A percentile compares a stretch with the other conserved stretches of the same genome.
These are phyloP conservation scores for Pipra filicauda DNA, from an alignment of 2,113 vertebrate genomes.

Conservation along the genomic window DNA sequence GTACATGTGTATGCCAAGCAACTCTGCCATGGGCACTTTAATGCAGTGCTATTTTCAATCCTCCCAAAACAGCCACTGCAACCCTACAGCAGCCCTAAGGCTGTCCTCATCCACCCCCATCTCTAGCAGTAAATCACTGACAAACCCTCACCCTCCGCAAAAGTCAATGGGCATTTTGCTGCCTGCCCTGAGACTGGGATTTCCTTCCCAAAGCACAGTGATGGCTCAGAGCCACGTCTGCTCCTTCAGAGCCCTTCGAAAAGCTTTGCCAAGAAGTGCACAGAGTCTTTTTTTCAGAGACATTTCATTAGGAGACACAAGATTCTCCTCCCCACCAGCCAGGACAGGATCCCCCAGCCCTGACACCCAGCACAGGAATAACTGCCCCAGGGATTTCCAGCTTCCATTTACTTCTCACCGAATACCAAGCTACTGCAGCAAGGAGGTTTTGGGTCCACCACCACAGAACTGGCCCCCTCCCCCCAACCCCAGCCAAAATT, in stretches of 20 bases:
- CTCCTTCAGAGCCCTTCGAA: background rate
- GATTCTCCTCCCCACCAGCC: background rate
- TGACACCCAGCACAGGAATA: background rate
- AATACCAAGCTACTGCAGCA: background rate
- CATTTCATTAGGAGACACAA: rapidly evolving
- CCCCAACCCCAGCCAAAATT: background rate
- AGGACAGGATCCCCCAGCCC: background rate
- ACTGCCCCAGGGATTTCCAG: background rate
- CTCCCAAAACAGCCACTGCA: background rate
- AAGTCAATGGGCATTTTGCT: background rate
- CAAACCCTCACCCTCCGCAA: background rate
- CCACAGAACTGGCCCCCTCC: background rate
- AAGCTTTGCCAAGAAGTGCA: background rate
- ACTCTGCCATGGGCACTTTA: background rate
- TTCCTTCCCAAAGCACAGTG: background rate
- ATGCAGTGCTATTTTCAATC: background rate
- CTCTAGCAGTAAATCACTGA: background rate
- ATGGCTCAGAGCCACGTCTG: background rate
- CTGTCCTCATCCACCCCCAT: background rate
- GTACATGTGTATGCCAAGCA: background rate
- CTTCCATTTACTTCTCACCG: background rate
- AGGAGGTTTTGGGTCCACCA: background rate
- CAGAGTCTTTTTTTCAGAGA: background rate
- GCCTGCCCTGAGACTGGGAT: background rate
- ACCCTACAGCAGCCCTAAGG: background rate